Base-by-base conservation (phyloP, 2,113 vertebrate species). In the Callopanchax toddi region DNA sequence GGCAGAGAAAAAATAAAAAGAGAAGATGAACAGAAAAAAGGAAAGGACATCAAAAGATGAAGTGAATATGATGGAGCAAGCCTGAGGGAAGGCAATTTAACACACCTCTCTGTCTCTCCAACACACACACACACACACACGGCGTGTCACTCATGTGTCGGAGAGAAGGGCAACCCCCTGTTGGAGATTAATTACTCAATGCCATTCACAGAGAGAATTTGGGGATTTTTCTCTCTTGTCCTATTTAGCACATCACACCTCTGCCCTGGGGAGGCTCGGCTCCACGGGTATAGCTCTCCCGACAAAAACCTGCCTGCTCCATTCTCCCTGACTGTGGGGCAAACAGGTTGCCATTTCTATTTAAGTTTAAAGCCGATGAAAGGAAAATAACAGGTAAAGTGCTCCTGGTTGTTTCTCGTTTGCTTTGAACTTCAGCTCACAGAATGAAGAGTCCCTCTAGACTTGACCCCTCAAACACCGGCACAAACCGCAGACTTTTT, bases 121-220 rank as follows among this genome's bases (percentile, higher is more conserved):
- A 39, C 70, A 36, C 48, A 61, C 43, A 10, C 56, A 42, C 21
- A 29, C 16, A 51, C 25, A 18, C 44, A 49, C 43, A 51, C 6
- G 11, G 26, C 56, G 26, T 83, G 84, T 79, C 82, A 88, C 62
- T 88, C 86, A 86, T 46, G 84, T 87, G 86, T 87, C 86, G 76
- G 59, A 52, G 52, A 57, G 18, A 29, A 70, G 79, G 76, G 67
- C 63, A 83, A 86, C 74, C 77, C 79, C 77, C 72, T 60, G 70
- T 69, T 84, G 67, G 53, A 84, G 77, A 87, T 83, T 67, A 81
- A 87, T 88, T 83, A 87, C 82, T 51, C 57, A 0, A 12, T 64
- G 34, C 64, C 62, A 76, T 79, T 84, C 81, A 83, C 63, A 21
- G 29, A n/a, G 67, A 71, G 73, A 83, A 71, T 83, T 85, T 71